These are phyloP conservation scores for Brassicogethes aeneus DNA, from an alignment of 2,888 invertebrate species.

Conservation along the genomic window DNA sequence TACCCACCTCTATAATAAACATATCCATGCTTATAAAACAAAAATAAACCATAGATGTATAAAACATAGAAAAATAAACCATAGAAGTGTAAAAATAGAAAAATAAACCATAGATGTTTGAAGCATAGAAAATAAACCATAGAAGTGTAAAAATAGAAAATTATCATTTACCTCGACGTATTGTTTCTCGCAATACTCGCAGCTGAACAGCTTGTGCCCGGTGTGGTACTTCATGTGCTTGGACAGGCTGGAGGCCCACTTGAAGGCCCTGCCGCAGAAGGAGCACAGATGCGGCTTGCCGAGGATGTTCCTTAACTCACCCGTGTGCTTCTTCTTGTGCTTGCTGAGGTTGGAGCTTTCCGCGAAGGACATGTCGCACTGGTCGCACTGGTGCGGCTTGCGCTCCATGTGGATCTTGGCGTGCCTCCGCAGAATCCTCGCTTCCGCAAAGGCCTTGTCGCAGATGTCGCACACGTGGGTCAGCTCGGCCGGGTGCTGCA, in stretches of 20 bases:
- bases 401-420: constrained; percentile 41
- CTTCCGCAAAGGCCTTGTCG: constrained; percentile 39
- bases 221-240: constrained; percentile 47
- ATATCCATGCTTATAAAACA: too few species aligned
- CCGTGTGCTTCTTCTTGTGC: constrained; percentile 44
- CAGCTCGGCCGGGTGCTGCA: constrained; percentile 39
- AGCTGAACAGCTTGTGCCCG: constrained; percentile 41
- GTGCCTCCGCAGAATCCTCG: constrained; percentile 40
- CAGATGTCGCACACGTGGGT: constrained; percentile 37
- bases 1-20: too few species aligned
- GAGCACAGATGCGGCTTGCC: constrained; percentile 42
- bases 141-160: too few species aligned
- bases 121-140: too few species aligned
- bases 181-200: constrained; percentile 42
- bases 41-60: too few species aligned
- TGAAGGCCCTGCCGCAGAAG: constrained; percentile 42
- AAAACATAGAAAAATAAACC: too few species aligned
- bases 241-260: constrained; percentile 44
- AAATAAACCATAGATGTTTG: too few species aligned
- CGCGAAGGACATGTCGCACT: constrained; percentile 44
- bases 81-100: too few species aligned
- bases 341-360: constrained; percentile 44
- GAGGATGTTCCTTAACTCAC: constrained; percentile 40
- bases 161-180: constrained; percentile 43
- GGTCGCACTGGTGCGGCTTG: constrained; percentile 43